Base-by-base conservation (phyloP, 2,113 vertebrate genomes). In the Ranitomeya imitator region DNA sequence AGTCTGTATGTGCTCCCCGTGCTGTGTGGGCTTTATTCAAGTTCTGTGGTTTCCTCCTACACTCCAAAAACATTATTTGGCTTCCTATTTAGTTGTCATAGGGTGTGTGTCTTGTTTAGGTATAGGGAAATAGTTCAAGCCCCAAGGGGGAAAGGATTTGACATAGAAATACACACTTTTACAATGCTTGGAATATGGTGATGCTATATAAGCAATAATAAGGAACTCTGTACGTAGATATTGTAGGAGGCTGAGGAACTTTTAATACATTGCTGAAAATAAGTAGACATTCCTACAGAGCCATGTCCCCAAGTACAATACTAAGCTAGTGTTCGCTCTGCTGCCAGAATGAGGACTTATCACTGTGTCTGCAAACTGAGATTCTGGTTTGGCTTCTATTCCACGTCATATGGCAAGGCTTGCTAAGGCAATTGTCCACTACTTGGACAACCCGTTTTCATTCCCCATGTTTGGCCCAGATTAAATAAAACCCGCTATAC, bases 31-130 rank as follows among this genome's bases (percentile, higher is more conserved):
- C 45, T 74, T 74, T 2, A 74, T 74, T 19, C 71, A 19, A 16
- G 37, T 76, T 21, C 71, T 51, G 73, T 76, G 73, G 73, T 52
- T 76, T 76, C 73, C 73, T 76, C 9, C 19, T 52, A 76, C 73
- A 76, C 73, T 74, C 31, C 26, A 76, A 21, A 37, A 76, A 76
- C 73, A 76, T 51, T 76, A 45, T 19, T 76, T 52, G 45, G 73
- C 73, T 76, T 76, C 18, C 45, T 76, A 52, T 52, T 37, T 16
- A 52, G 18, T 52, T 76, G 73, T 52, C 45, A 76, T 18, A 76
- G 45, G 73, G 73, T 76, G 73, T 76, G 10, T 52, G 11, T 52
- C 13, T 18, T 19, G 0, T 74, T 74, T 9, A 45, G 15, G 18
- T 45, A 45, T 9, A 74, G 31, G 31, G 31, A 74, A 74, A 74